A percentile compares a stretch with the other conserved stretches of the same genome.
Evolutionary conservation across 2,113 vertebrate genomes (phyloP).

Genomic region (Pangasianodon hypophthalmus): DNA sequence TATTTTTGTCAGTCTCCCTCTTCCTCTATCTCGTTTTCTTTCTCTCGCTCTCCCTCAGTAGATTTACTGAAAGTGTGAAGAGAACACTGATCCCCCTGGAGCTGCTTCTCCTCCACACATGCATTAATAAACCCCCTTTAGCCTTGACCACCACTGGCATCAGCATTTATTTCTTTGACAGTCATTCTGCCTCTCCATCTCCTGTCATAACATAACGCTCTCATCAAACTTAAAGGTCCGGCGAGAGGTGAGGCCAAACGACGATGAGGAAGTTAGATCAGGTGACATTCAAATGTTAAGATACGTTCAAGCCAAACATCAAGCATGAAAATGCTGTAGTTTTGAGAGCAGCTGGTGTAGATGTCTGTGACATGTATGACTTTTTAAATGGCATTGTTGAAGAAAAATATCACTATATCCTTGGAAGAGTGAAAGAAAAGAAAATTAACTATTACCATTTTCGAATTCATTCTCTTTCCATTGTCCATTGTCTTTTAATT

Average conservation of each 20-base stretch:
- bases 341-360: background rate
- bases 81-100: no score
- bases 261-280: background rate
- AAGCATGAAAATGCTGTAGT: background rate
- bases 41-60: background rate
- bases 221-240: no score
- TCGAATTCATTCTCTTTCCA: no score
- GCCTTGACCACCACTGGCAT: background rate
- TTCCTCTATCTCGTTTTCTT: background rate
- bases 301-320: background rate
- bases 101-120: background rate
- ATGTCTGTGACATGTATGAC: background rate
- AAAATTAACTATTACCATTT: no score
- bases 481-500: no score
- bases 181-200: background rate
- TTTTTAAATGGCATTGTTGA: background rate
- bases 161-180: background rate
- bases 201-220: background rate
- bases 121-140: slow-evolving; percentile 18
- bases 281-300: background rate
- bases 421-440: no score
- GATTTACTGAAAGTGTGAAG: background rate
- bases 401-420: background rate
- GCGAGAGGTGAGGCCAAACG: no score
- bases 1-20: background rate